A percentile compares a stretch with the other conserved stretches of the same genome.
Conservation (phyloP, 1,140 invertebrate genomes). For the Luehdorfia chinensis region DNA sequence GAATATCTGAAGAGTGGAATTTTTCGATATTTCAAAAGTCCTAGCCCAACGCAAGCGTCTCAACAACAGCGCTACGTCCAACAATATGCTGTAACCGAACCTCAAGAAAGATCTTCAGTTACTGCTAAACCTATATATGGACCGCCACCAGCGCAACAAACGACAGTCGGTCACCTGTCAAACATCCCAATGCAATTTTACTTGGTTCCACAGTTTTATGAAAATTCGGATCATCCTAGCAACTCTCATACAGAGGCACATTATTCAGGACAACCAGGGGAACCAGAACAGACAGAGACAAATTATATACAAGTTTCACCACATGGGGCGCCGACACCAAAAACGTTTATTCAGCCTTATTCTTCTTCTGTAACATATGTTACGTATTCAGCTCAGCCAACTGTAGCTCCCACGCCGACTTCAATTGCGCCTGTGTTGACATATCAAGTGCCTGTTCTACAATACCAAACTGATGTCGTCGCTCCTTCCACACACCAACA, state of each 20-base stretch:
- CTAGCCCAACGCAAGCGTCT: conserved; percentile 27
- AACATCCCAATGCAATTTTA: conserved; percentile 69
- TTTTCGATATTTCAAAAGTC: conserved; percentile 45
- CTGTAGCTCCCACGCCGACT: conserved; percentile 36
- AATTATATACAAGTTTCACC: conserved; percentile 55
- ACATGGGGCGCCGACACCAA: conserved; percentile 44
- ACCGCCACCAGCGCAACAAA: conserved; percentile 36
- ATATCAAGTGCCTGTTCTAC: conserved; percentile 52
- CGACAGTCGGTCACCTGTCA: conserved; percentile 56
- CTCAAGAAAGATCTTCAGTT: conserved; percentile 37
- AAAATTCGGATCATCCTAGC: conserved; percentile 27
- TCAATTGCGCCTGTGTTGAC: conserved; percentile 42
- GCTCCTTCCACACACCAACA: conserved; percentile 40
- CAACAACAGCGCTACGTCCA: conserved; percentile 55
- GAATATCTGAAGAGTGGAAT: conserved; percentile 9
- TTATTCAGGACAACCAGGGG: conserved; percentile 31
- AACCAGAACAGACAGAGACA: conserved; percentile 38
- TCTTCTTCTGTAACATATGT: conserved; percentile 44
- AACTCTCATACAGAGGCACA: conserved; percentile 27
- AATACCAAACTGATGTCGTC: conserved; percentile 43
- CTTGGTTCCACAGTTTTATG: conserved; percentile 64
- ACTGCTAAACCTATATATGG: conserved; percentile 43
- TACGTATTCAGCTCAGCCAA: conserved; percentile 44
- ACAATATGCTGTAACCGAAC: conserved; percentile 62
- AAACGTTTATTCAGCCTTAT: conserved; percentile 42